Percentiles rank a stretch among this genome's conserved stretches.
These are phyloP conservation scores for Cotesia typhae DNA, from an alignment of 1,140 invertebrate genomes.

Conservation along the genomic window DNA sequence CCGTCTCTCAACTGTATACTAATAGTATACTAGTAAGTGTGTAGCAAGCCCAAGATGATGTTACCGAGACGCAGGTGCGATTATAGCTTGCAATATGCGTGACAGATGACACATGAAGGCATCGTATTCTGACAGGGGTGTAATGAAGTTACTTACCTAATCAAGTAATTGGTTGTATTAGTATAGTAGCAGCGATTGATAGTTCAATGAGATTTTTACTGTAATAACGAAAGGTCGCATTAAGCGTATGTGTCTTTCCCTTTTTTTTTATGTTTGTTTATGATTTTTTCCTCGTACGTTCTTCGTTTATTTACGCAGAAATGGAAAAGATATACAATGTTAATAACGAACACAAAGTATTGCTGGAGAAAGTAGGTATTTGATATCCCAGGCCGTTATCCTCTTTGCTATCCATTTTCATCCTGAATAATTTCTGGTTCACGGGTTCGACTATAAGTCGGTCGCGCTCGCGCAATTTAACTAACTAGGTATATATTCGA, in stretches of 20 bases:
- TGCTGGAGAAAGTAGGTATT: slow-evolving; percentile 32
- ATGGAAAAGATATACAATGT: not conserved
- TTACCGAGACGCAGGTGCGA: slow-evolving; percentile 9
- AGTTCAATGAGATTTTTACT: not conserved
- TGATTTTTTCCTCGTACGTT: too few relatives aligned
- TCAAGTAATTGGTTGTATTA: not conserved
- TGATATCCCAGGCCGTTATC: slow-evolving; percentile 34
- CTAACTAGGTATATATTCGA: not conserved
- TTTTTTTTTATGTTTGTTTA: too few relatives aligned
- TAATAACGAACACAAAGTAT: slow-evolving; percentile 10
- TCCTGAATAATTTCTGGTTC: slow-evolving; percentile 24
- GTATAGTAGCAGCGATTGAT: not conserved
- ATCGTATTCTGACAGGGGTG: slow-evolving; percentile 31
- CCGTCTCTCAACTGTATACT: too few relatives aligned
- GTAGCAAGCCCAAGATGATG: too few relatives aligned
- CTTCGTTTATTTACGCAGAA: slow-evolving; percentile 9
- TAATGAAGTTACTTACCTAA: slow-evolving; percentile 37
- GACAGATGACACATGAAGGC: slow-evolving; percentile 33
- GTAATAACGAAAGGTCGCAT: not conserved
- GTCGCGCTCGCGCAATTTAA: slow-evolving; percentile 14
- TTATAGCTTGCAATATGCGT: slow-evolving; percentile 22
- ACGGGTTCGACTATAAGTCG: slow-evolving; percentile 13
- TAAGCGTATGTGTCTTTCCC: not conserved
- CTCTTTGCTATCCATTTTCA: slow-evolving; percentile 26
- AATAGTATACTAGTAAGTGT: too few relatives aligned